Evolutionary conservation across 2,797 vertebrate genomes (phyloP), one percentile per base, ranked within the genome.

Genomic region (Galaxias olidus): DNA sequence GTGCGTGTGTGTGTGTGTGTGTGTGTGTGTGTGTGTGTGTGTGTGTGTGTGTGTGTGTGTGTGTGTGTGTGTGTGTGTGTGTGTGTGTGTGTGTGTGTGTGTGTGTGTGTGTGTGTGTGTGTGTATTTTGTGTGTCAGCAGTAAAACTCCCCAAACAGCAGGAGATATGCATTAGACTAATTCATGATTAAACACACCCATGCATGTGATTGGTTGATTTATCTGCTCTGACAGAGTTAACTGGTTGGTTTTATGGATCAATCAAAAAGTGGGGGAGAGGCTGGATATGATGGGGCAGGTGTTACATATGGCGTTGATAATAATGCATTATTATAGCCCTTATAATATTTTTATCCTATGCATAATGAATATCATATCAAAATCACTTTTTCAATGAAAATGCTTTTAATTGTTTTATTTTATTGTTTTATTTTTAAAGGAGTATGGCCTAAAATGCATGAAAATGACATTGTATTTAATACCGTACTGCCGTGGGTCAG

Each of bases 181-280:
- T 80, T 74, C 80, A 80, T 83, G 78, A 84, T 86, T 86, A 85
- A 84, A 83, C 80, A 87, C 83, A 79, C 77, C 78, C 82, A 83
- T 80, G 83, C 78, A 84, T 87, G 80, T 77, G 85, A 85, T 87
- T 85, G 80, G 79, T 66, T 85, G 81, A 87, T 85, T 82, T 79
- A 81, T 74, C 42, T 49, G 76, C 76, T 65, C 17, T 83, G 76
- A 80, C 77, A 63, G 62, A 20, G 44, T 58, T 73, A 73, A 81
- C 68, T 64, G 70, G 69, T 66, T 59, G 75, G 68, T 75, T 84
- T 81, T 80, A 77, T 79, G 10, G 77, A 76, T 78, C 73, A 73
- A 63, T 79, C 72, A 73, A 4, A 61, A n/a, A n/a, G 49, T 30
- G 49, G 49, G 49, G 18, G n/a, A 71, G 54, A 53, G 8, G 10